phyloP scores from a whole-genome alignment of 92 coral and sea anemone species.

The Porites cylindrica region DNA sequence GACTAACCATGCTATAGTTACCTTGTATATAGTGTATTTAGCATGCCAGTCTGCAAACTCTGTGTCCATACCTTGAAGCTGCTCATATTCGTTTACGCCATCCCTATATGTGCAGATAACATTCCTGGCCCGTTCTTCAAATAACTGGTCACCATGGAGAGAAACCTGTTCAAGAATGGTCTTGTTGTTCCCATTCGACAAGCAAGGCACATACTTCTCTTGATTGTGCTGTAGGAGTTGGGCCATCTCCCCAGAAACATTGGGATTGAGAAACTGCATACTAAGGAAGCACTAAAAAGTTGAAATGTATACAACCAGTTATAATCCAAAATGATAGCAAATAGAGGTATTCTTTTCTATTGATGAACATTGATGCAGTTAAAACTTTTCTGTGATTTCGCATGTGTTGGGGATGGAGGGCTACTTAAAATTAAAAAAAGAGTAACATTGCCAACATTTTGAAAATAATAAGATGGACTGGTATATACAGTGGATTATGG shows the following conservation, averaged over 20 bases:
- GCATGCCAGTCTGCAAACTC: constrained; percentile 87
- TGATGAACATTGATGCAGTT: constrained; percentile 4
- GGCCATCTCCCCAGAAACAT: constrained; percentile 73
- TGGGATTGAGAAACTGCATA: constrained; percentile 69
- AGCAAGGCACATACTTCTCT: constrained; percentile 52
- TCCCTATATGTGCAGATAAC: constrained; percentile 63
- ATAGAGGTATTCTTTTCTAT: constrained; percentile 7
- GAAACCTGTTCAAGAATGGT: constrained; percentile 29
- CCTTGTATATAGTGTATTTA: constrained; percentile 65
- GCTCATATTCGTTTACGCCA: constrained; percentile 43
- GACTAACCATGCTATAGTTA: constrained; percentile 5
- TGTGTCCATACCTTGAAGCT: constrained; percentile 46
- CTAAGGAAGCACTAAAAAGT: constrained; percentile 63
- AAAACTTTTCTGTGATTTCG: too few species aligned
- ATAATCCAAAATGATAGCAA: too few species aligned
- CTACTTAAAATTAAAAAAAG: too few species aligned
- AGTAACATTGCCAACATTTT: too few species aligned
- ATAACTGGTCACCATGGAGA: constrained; percentile 72
- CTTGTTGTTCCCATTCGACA: constrained; percentile 2
- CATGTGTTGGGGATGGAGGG: too few species aligned
- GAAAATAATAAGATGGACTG: too few species aligned
- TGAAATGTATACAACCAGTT: not conserved
- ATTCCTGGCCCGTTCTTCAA: constrained; percentile 71
- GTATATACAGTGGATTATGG: too few species aligned
- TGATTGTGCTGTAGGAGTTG: constrained; percentile 46